Base-by-base conservation (phyloP, 2,797 vertebrate genomes). In the Enoplosus armatus region DNA sequence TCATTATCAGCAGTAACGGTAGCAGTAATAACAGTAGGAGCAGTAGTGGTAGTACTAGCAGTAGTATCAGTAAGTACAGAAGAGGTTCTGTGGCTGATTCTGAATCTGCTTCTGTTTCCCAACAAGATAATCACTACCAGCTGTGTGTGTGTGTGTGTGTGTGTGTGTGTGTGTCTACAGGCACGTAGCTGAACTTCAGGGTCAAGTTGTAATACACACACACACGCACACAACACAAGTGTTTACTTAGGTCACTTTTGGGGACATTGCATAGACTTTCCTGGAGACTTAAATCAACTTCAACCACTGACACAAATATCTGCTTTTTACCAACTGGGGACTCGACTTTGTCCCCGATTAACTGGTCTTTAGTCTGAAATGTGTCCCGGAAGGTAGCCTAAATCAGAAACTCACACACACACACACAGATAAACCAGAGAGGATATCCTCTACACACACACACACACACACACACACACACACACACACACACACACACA, bases 61-160 rank as follows among this genome's bases (percentile, higher is more conserved):
- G 11, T 4, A 27, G 54, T 51, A 66, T 18, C 24, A 51, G 29
- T 79, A 64, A 72, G 41, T 51, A 69, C 22, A 80, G 73, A 82
- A 80, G n/a, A n/a, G n/a, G n/a, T n/a, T n/a, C n/a, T n/a, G n/a
- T n/a, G n/a, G n/a, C n/a, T n/a, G n/a, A n/a, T n/a, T n/a, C n/a
- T n/a, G n/a, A n/a, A n/a, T n/a, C n/a, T n/a, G n/a, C 56, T 65
- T 67, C 68, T 88, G 86, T 91, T 90, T 90, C 87, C 87, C 82
- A 89, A 85, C 83, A 70, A 58, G 77, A 94, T 88, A 93, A 93
- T 90, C 68, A 85, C 80, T 79, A 84, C 84, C 92, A 94, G 92
- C 90, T 84, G 59, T 60, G 70, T 64, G 41, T 41, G 51, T 62
- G 62, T 61, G 63, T 72, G 37, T 54, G 56, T 60, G 61, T 63